phyloP scores from a whole-genome alignment of 1,140 invertebrate species.

The Trinorchestia longiramus region DNA sequence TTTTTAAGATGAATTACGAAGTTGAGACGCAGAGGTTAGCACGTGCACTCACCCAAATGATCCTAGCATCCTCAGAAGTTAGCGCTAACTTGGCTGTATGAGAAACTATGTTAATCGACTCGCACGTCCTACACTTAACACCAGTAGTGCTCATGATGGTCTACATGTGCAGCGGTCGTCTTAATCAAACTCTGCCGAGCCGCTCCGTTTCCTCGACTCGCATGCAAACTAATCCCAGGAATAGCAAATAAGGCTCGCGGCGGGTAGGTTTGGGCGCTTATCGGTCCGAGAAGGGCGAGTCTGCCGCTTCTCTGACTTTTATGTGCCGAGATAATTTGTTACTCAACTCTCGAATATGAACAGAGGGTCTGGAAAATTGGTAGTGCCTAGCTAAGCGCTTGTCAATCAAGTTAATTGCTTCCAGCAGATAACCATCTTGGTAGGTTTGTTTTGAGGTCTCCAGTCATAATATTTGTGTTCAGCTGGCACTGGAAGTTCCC shows the following conservation, averaged over 20 bases:
- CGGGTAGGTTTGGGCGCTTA: constrained; percentile 26
- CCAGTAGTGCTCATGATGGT: background rate
- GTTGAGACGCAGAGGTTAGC: no score
- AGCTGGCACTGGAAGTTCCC: background rate
- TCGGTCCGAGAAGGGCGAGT: constrained; percentile 22
- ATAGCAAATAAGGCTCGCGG: constrained; percentile 37
- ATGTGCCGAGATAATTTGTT: constrained; percentile 49
- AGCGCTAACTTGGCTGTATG: background rate
- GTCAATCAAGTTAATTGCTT: constrained; percentile 51
- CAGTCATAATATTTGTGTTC: constrained; percentile 50
- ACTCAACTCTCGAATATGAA: constrained; percentile 23
- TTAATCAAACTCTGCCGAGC: background rate
- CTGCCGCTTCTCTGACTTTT: constrained; percentile 36
- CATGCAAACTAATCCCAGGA: constrained; percentile 17
- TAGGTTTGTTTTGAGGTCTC: constrained; percentile 39
- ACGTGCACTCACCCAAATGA: background rate
- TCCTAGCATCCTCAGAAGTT: background rate
- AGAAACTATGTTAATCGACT: background rate
- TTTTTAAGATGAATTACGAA: background rate
- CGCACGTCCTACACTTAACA: background rate
- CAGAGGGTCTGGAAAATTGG: constrained; percentile 43
- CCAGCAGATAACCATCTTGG: constrained; percentile 21
- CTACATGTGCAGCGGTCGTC: background rate
- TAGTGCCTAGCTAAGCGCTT: constrained; percentile 42
- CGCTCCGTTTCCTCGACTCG: constrained; percentile 19